Evolutionary conservation across 2,888 invertebrate genomes (phyloP).

Genomic region (Amblyteles armatorius): DNA sequence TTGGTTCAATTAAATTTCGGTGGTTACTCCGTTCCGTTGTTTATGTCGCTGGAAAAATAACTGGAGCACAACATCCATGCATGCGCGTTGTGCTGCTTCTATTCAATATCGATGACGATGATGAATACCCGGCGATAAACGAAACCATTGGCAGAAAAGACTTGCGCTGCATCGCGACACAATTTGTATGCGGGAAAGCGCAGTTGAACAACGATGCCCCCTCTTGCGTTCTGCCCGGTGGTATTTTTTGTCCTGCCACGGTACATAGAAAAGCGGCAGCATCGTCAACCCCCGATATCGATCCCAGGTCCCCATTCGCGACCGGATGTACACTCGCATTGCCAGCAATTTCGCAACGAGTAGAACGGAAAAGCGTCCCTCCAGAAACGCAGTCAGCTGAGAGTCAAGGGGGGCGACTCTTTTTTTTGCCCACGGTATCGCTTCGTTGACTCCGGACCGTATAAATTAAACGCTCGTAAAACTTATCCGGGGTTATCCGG

Average conservation of each 20-base stretch:
- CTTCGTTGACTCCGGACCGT: conserved; percentile 64
- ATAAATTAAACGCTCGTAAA: conserved; percentile 70
- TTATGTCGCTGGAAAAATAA: background rate
- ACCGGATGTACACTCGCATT: conserved; percentile 65
- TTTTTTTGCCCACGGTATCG: conserved; percentile 46
- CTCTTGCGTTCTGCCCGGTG: background rate
- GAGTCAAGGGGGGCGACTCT: conserved; percentile 9
- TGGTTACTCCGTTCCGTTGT: background rate
- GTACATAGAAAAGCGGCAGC: conserved; percentile 3
- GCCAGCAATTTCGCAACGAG: conserved; percentile 53
- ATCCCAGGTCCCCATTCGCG: conserved; percentile 42
- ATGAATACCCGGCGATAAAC: background rate
- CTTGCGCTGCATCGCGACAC: background rate
- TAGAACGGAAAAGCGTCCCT: conserved; percentile 27
- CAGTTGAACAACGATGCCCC: conserved; percentile 7
- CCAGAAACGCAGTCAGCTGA: conserved; percentile 33
- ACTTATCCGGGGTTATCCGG: conserved; percentile 63
- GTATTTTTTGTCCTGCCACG: background rate
- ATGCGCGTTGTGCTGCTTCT: background rate
- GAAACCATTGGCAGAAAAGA: conserved; percentile 1
- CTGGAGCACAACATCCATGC: background rate
- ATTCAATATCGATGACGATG: background rate
- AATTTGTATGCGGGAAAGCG: conserved; percentile 11
- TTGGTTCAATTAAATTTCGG: conserved; percentile 4
- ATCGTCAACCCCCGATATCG: conserved; percentile 46